Percentiles rank a stretch among this genome's conserved stretches.
These are phyloP conservation scores for Lepus europaeus DNA, from an alignment of 2,113 vertebrate species.

Conservation along the genomic window DNA sequence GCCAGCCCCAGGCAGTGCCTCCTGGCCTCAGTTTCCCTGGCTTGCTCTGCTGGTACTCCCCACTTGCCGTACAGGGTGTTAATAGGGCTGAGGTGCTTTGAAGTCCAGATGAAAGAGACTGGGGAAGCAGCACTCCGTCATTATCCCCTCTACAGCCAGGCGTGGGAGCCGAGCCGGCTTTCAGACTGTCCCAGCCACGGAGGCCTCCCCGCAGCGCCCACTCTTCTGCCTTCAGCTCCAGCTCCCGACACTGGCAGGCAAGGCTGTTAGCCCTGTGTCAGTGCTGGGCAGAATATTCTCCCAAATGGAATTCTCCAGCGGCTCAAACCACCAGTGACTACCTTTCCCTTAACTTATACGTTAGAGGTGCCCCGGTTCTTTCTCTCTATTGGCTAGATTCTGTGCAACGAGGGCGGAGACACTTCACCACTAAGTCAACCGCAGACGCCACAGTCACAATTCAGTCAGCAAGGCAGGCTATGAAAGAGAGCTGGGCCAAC, in stretches of 20 bases:
- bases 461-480: not conserved
- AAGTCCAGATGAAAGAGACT: constrained; percentile 81
- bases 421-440: not conserved
- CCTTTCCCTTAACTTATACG: not conserved
- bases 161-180: constrained; percentile 61
- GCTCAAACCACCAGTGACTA: not conserved
- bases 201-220: not conserved
- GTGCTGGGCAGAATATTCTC: not conserved
- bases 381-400: not conserved
- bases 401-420: not conserved
- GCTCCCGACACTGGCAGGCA: not conserved
- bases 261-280: not conserved
- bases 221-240: not conserved
- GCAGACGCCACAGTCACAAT: not conserved
- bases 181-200: not conserved
- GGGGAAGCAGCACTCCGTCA: constrained; percentile 66
- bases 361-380: not conserved
- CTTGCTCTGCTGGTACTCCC: constrained; percentile 61
- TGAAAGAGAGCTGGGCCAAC: not conserved
- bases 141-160: constrained; percentile 53
- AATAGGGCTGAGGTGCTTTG: constrained; percentile 76
- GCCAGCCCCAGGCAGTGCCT: constrained; percentile 2
- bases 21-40: constrained; percentile 76
- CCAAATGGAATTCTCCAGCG: not conserved
- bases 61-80: constrained; percentile 64